phyloP scores from a whole-genome alignment of 2,113 vertebrate species.

The Psammodynastes pulverulentus region DNA sequence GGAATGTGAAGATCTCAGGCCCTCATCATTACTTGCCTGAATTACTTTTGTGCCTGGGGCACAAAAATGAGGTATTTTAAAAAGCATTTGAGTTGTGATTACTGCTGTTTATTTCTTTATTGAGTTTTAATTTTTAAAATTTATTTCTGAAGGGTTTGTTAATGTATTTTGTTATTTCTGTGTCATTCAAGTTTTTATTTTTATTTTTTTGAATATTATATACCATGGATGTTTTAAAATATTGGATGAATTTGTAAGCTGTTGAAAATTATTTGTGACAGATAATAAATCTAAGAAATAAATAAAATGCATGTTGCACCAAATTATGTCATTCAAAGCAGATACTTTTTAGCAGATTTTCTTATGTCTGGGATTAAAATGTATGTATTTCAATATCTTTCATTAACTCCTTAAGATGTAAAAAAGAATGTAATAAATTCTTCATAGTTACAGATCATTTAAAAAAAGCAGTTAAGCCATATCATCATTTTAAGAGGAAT shows the following conservation, averaged over 20 bases:
- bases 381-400: not conserved
- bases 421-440: not conserved
- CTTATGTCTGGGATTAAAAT: not conserved
- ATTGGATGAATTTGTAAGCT: not conserved
- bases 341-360: not conserved
- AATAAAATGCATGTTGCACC: not conserved
- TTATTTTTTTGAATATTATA: not conserved
- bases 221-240: not conserved
- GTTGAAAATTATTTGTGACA: not conserved
- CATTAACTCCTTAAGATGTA: not conserved
- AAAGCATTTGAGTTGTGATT: not conserved
- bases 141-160: not conserved
- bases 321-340: not conserved
- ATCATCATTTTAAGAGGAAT: not conserved
- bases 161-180: not conserved
- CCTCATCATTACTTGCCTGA: not conserved
- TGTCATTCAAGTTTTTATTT: not conserved
- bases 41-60: not conserved
- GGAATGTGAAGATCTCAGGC: not conserved
- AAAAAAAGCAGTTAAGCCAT: not conserved
- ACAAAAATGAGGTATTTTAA: not conserved
- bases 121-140: not conserved
- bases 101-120: not conserved
- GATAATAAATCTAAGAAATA: not conserved
- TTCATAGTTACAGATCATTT: not conserved